A percentile compares a stretch with the other conserved stretches of the same genome.
These are phyloP conservation scores for zebrafish (Danio rerio) DNA, from an alignment of 2,113 vertebrate species.

Conservation along the genomic window GRCz12tu NC_133180.1:63604001-63604500, in stretches of 20 bases:
- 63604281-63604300: slow-evolving; percentile 54
- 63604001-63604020: no score
- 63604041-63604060: no score
- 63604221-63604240: no score
- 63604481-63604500: slow-evolving; percentile 67
- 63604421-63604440: slow-evolving; percentile 80
- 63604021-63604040: no score
- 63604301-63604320: slow-evolving; percentile 57
- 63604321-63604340: slow-evolving; percentile 42
- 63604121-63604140: no score
- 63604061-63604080: no score
- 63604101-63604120: no score
- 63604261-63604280: background rate
- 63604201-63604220: no score
- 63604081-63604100: no score
- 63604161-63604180: no score
- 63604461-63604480: slow-evolving; percentile 69
- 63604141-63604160: no score
- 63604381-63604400: slow-evolving; percentile 75
- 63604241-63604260: background rate
- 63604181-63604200: no score
- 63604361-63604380: slow-evolving; percentile 64
- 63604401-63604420: slow-evolving; percentile 68
- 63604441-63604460: slow-evolving; percentile 76
- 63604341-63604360: slow-evolving; percentile 67